phyloP scores from a whole-genome alignment of 1,140 invertebrate species.

The Papilio dardanus region DNA sequence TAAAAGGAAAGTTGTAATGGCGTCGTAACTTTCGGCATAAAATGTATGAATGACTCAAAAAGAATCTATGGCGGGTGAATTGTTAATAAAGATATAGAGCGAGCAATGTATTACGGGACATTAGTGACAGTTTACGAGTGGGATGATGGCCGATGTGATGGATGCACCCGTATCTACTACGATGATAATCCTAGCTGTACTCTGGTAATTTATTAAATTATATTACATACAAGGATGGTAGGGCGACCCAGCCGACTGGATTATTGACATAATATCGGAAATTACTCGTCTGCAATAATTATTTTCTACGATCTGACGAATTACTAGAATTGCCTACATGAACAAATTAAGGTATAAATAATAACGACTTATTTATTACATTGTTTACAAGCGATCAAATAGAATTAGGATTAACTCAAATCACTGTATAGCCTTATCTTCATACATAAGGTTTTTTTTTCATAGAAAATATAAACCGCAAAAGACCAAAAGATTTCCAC shows the following conservation, averaged over 20 bases:
- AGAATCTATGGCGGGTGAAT: conserved; percentile 76
- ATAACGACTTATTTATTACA: too few relatives aligned
- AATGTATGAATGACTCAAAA: conserved; percentile 75
- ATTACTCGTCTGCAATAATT: background rate
- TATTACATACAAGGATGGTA: conserved; percentile 1
- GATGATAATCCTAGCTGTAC: conserved; percentile 42
- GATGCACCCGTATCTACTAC: conserved; percentile 66
- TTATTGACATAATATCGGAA: background rate
- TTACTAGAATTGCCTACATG: too few relatives aligned
- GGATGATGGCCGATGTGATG: conserved; percentile 62
- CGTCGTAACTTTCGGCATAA: conserved; percentile 77
- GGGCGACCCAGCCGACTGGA: background rate
- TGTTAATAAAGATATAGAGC: conserved; percentile 81
- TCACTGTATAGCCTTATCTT: too few relatives aligned
- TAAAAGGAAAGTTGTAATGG: conserved; percentile 77
- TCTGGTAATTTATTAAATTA: conserved; percentile 54
- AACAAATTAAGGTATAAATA: too few relatives aligned
- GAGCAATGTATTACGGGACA: conserved; percentile 73
- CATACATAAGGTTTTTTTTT: too few relatives aligned
- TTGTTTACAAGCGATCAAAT: too few relatives aligned
- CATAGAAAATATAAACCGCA: too few relatives aligned
- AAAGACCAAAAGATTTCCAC: too few relatives aligned
- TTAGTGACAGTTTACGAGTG: conserved; percentile 76
- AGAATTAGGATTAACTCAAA: too few relatives aligned
- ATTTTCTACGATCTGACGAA: too few relatives aligned